Percentiles rank a stretch among this genome's conserved stretches.
These are phyloP conservation scores for Malurus elegans DNA, from an alignment of 2,113 vertebrate species.

Conservation along the genomic window DNA sequence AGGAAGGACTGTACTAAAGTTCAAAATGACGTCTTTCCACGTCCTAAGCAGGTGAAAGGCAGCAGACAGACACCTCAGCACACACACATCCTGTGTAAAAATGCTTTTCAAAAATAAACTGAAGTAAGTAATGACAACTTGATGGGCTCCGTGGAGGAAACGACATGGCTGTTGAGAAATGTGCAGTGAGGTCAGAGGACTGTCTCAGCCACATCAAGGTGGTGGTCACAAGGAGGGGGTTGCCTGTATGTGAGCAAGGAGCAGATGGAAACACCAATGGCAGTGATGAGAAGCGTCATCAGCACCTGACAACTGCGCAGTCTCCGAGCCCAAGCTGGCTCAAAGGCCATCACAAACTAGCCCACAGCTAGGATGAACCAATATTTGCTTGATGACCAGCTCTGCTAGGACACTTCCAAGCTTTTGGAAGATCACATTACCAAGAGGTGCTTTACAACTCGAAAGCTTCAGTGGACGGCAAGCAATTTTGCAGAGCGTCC, in stretches of 20 bases:
- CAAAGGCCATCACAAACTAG: not conserved
- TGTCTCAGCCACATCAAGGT: not conserved
- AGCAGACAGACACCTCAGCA: not conserved
- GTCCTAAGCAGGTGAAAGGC: slow-evolving; percentile 27
- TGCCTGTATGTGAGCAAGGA: not conserved
- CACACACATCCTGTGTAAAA: not conserved
- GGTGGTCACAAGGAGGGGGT: not conserved
- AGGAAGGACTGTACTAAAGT: not conserved
- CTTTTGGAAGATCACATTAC: not conserved
- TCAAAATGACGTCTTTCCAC: not conserved
- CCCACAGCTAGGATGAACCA: not conserved
- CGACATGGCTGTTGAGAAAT: not conserved
- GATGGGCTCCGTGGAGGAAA: not conserved
- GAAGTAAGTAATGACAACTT: slow-evolving; percentile 33
- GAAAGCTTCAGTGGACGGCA: not conserved
- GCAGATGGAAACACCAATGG: not conserved
- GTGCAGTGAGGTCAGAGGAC: not conserved
- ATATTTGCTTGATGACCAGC: not conserved
- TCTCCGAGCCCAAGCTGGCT: not conserved
- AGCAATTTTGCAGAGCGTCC: not conserved
- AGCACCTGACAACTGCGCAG: not conserved
- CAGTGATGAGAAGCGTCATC: not conserved
- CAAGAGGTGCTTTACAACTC: not conserved
- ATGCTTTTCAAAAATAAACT: slow-evolving; percentile 14
- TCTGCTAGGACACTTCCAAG: not conserved